These are phyloP conservation scores for rabbit (Oryctolagus cuniculus) DNA, from an alignment of 2,113 vertebrate species.

Conservation along the genomic window mOryCun1.1 NC_091441.1:121801001-121801500, in stretches of 20 bases:
- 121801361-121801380: neutral
- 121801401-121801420: no score
- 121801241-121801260: neutral
- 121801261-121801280: neutral
- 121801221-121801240: no score
- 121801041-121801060: no score
- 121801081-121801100: neutral
- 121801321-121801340: neutral
- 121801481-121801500: no score
- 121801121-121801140: slow-evolving; percentile 61
- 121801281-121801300: neutral
- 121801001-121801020: no score
- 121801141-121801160: neutral
- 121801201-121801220: no score
- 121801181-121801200: no score
- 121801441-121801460: no score
- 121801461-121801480: no score
- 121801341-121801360: neutral
- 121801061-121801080: neutral
- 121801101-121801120: neutral
- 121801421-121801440: no score
- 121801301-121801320: neutral
- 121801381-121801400: neutral
- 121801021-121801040: no score
- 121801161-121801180: neutral